Percentiles rank a stretch among this genome's conserved stretches.
These are phyloP conservation scores for Nothocercus julius DNA, from an alignment of 2,113 vertebrate genomes.

Conservation along the genomic window DNA sequence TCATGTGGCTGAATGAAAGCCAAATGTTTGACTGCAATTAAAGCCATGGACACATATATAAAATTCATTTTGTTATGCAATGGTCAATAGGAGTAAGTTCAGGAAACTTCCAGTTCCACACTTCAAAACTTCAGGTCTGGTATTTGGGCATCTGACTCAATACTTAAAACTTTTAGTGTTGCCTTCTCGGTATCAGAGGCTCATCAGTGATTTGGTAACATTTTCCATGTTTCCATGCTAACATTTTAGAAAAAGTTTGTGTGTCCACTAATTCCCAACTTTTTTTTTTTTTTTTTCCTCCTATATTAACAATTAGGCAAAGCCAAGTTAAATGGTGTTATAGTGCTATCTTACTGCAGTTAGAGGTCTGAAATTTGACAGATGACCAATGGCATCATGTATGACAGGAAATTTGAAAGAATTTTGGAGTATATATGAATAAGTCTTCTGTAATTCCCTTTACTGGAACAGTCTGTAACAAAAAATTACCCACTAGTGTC, in stretches of 20 bases:
- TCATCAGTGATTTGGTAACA: neutral
- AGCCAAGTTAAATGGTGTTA: neutral
- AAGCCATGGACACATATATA: neutral
- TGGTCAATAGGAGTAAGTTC: neutral
- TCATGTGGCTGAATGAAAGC: neutral
- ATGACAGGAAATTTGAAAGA: neutral
- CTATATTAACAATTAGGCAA: neutral
- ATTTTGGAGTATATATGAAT: neutral
- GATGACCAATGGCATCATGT: neutral
- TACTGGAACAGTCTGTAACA: conserved; percentile 18
- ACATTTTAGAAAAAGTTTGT: neutral
- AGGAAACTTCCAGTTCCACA: neutral
- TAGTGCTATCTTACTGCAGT: fast-evolving
- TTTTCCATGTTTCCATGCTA: no score
- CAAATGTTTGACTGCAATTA: neutral
- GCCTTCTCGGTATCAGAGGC: neutral
- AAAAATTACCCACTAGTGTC: neutral
- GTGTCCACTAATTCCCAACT: neutral
- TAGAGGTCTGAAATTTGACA: neutral
- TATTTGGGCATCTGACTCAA: neutral
- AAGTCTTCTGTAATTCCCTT: conserved; percentile 6
- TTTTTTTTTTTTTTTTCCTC: neutral
- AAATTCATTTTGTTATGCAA: neutral
- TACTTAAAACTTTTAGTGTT: neutral
- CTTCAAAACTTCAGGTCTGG: fast-evolving